Evolutionary conservation across 2,113 vertebrate genomes (phyloP).

Genomic region (Stigmatopora argus): DNA sequence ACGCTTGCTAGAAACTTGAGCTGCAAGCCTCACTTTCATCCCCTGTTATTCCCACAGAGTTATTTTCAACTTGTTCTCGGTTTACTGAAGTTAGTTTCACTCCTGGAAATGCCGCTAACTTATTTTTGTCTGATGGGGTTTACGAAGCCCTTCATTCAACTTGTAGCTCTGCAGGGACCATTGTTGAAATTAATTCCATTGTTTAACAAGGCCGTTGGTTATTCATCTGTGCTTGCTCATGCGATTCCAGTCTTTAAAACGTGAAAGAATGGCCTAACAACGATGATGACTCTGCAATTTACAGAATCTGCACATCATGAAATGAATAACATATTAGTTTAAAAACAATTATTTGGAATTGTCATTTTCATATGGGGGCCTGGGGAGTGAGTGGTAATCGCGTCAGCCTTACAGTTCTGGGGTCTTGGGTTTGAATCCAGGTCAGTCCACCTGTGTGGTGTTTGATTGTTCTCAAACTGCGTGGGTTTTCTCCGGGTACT

Average conservation of each 20-base stretch:
- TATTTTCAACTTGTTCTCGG: background rate
- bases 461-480: no score
- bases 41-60: conserved; percentile 1
- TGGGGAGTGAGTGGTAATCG: no score
- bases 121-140: background rate
- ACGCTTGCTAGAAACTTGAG: background rate
- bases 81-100: background rate
- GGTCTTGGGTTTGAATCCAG: no score
- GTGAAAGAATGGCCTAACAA: background rate
- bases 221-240: background rate
- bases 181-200: background rate
- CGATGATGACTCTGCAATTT: background rate
- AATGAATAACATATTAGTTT: no score
- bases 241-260: background rate
- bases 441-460: no score
- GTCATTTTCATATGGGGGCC: no score
- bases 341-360: no score
- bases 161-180: background rate
- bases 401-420: no score
- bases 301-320: background rate
- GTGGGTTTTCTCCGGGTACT: no score
- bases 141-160: background rate
- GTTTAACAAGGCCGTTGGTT: background rate
- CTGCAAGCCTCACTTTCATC: background rate
- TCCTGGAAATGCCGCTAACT: background rate